phyloP scores from a whole-genome alignment of 2,113 vertebrate genomes.

The Crotalus tigris region DNA sequence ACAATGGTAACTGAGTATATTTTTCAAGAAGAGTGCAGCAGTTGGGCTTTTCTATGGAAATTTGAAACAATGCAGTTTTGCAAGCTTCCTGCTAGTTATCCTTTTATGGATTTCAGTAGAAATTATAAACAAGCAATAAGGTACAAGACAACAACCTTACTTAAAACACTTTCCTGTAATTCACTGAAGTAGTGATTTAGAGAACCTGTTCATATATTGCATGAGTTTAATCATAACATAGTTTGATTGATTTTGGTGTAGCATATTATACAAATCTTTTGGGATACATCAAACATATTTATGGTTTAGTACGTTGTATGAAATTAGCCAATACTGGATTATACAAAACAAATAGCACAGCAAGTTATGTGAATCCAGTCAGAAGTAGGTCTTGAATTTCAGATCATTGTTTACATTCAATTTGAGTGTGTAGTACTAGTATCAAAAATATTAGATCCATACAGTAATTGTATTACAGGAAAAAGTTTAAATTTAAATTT shows the following conservation, averaged over 20 bases:
- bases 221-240: neutral
- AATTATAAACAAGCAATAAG: neutral
- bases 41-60: neutral
- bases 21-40: neutral
- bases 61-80: neutral
- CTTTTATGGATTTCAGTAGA: neutral
- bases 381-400: neutral
- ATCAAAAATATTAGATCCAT: neutral
- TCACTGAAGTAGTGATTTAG: neutral
- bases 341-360: neutral
- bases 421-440: neutral
- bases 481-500: neutral
- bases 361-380: neutral
- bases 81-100: neutral
- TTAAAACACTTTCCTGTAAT: neutral
- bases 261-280: neutral
- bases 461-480: neutral
- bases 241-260: neutral
- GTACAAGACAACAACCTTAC: neutral
- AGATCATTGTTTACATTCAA: neutral
- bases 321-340: neutral
- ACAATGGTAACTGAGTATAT: neutral
- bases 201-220: neutral
- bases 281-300: neutral
- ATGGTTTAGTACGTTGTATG: neutral